Conservation (phyloP, 2,888 invertebrate species). For the Megaustenia siamemsis region DNA sequence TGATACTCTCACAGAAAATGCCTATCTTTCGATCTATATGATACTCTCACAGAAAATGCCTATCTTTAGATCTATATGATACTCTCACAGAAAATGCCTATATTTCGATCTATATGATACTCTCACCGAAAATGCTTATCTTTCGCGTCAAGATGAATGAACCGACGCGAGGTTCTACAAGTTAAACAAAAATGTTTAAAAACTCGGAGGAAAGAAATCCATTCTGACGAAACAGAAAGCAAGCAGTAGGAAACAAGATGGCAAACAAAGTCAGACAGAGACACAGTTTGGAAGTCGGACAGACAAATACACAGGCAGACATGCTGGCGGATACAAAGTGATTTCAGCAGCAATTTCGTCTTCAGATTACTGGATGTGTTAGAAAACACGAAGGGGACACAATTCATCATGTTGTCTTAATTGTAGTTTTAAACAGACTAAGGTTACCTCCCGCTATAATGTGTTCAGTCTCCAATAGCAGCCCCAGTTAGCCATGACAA, state of each 20-base stretch:
- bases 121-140: too few relatives aligned
- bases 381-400: slow-evolving; percentile 1
- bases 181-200: too few relatives aligned
- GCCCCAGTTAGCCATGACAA: background rate
- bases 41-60: too few relatives aligned
- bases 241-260: background rate
- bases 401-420: slow-evolving; percentile 4
- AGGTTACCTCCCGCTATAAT: background rate
- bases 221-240: background rate
- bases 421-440: background rate
- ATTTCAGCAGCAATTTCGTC: background rate
- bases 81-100: too few relatives aligned
- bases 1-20: too few relatives aligned
- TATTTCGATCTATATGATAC: too few relatives aligned
- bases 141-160: too few relatives aligned
- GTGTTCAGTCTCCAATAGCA: background rate
- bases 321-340: background rate
- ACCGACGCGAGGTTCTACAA: too few relatives aligned
- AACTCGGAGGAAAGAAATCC: background rate
- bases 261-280: background rate
- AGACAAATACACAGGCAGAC: background rate
- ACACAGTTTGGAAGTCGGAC: background rate
- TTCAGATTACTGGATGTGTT: background rate
- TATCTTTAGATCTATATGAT: too few relatives aligned
- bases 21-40: too few relatives aligned